Conservation (phyloP, 92 coral and sea anemone genomes). For the Phenganax marumi region DNA sequence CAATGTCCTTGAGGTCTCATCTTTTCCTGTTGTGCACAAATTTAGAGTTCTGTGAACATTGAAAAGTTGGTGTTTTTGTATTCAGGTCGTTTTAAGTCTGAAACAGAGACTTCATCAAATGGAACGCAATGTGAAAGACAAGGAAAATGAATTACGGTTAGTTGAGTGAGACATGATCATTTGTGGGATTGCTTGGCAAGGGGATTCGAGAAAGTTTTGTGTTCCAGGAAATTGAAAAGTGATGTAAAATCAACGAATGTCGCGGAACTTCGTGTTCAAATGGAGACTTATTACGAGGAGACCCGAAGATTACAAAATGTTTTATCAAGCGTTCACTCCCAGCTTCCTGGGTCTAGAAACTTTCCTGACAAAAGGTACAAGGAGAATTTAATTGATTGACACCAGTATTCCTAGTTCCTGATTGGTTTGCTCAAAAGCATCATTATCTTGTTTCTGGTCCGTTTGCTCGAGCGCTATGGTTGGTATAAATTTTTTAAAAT, state of each 20-base stretch:
- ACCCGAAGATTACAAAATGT: slow-evolving; percentile 29
- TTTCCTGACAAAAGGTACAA: slow-evolving; percentile 11
- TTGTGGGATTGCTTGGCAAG: not conserved
- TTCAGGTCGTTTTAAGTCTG: slow-evolving; percentile 87
- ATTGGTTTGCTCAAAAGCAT: not conserved
- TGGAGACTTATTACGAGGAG: slow-evolving; percentile 86
- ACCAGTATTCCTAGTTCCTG: too few species aligned
- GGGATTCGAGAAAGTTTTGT: not conserved
- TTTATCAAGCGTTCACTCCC: slow-evolving; percentile 38
- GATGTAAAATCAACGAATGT: slow-evolving; percentile 83
- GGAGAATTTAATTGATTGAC: too few species aligned
- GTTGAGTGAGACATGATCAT: not conserved
- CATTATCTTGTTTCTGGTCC: not conserved
- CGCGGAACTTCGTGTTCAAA: slow-evolving; percentile 82
- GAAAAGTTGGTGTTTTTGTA: not conserved
- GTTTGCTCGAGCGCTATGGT: not conserved
- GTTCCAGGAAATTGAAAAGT: slow-evolving; percentile 66
- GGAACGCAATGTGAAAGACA: slow-evolving; percentile 90
- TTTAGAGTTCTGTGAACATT: too few species aligned
- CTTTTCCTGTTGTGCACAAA: not conserved
- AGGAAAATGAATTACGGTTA: slow-evolving; percentile 88
- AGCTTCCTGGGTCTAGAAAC: slow-evolving; percentile 25
- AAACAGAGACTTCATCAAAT: slow-evolving; percentile 90
- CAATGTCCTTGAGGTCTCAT: too few species aligned
- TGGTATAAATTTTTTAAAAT: not conserved